phyloP scores from a whole-genome alignment of 2,797 vertebrate genomes.

The Gouania willdenowi region DNA sequence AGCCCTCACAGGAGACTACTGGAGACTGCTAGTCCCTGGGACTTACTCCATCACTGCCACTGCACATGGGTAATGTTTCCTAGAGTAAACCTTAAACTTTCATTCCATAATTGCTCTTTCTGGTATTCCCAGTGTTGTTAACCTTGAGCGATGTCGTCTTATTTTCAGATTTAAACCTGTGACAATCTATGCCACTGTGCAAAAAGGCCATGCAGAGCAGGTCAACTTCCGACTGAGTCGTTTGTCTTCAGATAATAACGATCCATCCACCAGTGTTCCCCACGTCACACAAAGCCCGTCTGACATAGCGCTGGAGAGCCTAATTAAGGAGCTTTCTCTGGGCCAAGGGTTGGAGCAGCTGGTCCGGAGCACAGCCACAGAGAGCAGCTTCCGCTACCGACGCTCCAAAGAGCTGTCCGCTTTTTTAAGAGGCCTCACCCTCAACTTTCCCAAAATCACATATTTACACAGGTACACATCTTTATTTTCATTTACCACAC shows the following conservation, averaged over 20 bases:
- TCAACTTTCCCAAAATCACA: constrained; percentile 92
- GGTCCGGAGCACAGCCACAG: constrained; percentile 74
- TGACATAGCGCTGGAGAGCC: constrained; percentile 80
- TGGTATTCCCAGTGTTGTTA: background rate
- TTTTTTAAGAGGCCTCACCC: constrained; percentile 81
- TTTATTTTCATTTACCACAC: background rate
- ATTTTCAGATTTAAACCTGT: constrained; percentile 82
- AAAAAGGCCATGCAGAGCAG: constrained; percentile 70
- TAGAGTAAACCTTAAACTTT: background rate
- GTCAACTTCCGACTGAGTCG: constrained; percentile 87
- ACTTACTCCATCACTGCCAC: constrained; percentile 85
- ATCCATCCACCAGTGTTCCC: constrained; percentile 53
- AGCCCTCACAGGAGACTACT: constrained; percentile 88
- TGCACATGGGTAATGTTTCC: constrained; percentile 83
- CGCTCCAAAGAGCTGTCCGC: constrained; percentile 83
- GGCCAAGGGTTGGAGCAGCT: constrained; percentile 85
- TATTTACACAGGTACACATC: constrained; percentile 73
- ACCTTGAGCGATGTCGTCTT: constrained; percentile 3
- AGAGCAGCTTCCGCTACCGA: constrained; percentile 84
- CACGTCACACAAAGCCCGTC: constrained; percentile 67
- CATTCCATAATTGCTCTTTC: background rate
- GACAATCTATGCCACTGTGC: constrained; percentile 79
- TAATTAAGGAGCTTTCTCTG: constrained; percentile 89
- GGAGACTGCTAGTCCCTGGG: constrained; percentile 89
- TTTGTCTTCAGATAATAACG: constrained; percentile 52